Base-by-base conservation (phyloP, 2,797 vertebrate species). In the Protosalanx chinensis region DNA sequence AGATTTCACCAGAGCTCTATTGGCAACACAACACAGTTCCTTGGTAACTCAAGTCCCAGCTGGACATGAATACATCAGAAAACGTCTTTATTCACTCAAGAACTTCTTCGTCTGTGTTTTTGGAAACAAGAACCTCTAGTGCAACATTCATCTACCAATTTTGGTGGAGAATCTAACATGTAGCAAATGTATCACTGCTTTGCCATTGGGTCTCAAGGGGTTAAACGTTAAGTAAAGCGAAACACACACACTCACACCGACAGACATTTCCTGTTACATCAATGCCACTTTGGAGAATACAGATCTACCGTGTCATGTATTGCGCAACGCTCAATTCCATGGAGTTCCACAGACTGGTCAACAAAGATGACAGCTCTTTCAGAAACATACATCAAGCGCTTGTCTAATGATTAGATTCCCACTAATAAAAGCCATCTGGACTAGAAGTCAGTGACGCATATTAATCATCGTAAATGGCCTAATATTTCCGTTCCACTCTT, bases 361-460 rank as follows among this genome's bases (percentile, higher is more conserved):
- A 70, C 64, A 51, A 3, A 70, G 66, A 71, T 79, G 78, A 76
- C 41, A 69, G 27, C 29, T 59, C 67, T 46, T 79, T 57, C 68
- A 74, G 74, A 68, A 35, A 61, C 60, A 76, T 32, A 56, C 72
- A 74, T 62, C 20, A 81, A 60, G 70, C 46, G 66, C 64, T 70
- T 68, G 71, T 69, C 68, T 74, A 49, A 80, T 72, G 65, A 80
- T 46, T 80, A 74, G 56, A 60, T 33, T 81, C 72, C 68, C 16
- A 46, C 67, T 75, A 81, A 81, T 76, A 75, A 46, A 70, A 77
- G 81, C 80, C 79, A 86, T 75, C 73, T 78, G 84, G 30, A 78
- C 18, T 46, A 59, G 51, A 75, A 68, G 60, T 72, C 59, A 60
- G 57, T 53, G 57, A 70, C 66, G 33, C 46, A 72, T 15, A 73